Evolutionary conservation across 92 coral and sea anemone species (phyloP), one percentile per base, ranked within the genome.

Genomic region (Siderastrea radians): DNA sequence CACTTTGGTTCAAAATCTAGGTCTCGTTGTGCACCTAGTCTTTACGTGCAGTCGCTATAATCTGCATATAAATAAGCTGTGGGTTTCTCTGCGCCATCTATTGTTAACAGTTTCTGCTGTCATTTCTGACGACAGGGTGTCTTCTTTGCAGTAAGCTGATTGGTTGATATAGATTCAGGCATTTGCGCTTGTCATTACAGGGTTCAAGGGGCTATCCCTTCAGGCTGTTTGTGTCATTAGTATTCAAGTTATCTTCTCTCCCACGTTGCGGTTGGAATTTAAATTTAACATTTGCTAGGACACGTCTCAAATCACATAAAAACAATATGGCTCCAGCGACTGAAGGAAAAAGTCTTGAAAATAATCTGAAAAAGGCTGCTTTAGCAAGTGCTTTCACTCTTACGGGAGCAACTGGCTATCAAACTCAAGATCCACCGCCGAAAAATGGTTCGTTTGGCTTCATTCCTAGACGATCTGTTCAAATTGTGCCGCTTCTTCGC

Each of bases 141-240:
- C 64, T 3, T 38, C 55, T 68, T 16, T 69, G 68, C 13, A 43
- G 54, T 1, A 9, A 57, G 68, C 77, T 82, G 86, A 82, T 82
- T 82, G 86, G 86, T 45, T 57, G 50, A 46, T 10, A 62, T 4
- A 3, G 69, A 11, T 6, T 16, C 26, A 64, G 7, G 26, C 26
- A 13, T 38, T 43, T 65, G 50, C 74, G 12, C 84, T 80, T 66
- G 84, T 65, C 73, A 79, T 16, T 17, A 64, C 84, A 60, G n/a
- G 19, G 51, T 47, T 69, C 5, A 47, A 47, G 74, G 77, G 86
- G 63, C 67, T 69, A 51, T 54, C 86, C 86, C 86, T 61, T 3
- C 69, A 70, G 78, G 70, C 78, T 82, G 78, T 57, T 46, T 82
- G 52, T 3, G 62, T 74, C 14, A 55, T 82, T 58, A 57, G 55